phyloP scores from a whole-genome alignment of 2,888 invertebrate genomes.

The Anaspis maculata region DNA sequence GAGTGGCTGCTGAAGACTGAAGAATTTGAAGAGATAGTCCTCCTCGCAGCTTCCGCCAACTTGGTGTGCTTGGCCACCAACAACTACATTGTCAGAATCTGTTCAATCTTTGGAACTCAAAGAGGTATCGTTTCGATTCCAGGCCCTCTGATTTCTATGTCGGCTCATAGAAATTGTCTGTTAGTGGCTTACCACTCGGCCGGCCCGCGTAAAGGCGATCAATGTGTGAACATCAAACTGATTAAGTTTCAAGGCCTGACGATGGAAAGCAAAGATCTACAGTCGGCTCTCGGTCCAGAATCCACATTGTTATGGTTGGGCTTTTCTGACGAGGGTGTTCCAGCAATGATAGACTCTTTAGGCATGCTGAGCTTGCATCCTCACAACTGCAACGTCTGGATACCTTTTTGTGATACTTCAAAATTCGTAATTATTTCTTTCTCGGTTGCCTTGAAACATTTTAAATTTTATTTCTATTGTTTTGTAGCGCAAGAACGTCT shows the following conservation, averaged over 20 bases:
- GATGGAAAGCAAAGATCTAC: conserved; percentile 41
- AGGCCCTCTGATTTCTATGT: conserved; percentile 63
- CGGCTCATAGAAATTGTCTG: conserved; percentile 53
- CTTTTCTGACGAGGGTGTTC: conserved; percentile 73
- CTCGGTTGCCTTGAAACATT: conserved; percentile 1
- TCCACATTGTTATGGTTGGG: conserved; percentile 69
- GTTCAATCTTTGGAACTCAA: conserved; percentile 81
- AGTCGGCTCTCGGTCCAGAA: conserved; percentile 59
- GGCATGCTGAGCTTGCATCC: conserved; percentile 69
- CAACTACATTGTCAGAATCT: conserved; percentile 69
- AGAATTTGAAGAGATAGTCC: conserved; percentile 63
- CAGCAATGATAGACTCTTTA: conserved; percentile 65
- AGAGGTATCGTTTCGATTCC: conserved; percentile 65
- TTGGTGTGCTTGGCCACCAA: conserved; percentile 75
- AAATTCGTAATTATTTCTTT: conserved; percentile 63
- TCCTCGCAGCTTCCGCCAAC: conserved; percentile 58
- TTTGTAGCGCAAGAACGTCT: conserved; percentile 53
- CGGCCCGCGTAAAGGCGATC: conserved; percentile 45
- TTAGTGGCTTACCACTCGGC: conserved; percentile 61
- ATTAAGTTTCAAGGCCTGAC: conserved; percentile 43
- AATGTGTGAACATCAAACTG: conserved; percentile 48
- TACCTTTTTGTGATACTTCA: conserved; percentile 69
- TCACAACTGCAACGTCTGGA: conserved; percentile 64
- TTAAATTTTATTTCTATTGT: conserved; percentile 9
- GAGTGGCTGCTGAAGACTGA: conserved; percentile 81